Conservation (phyloP, 2,888 invertebrate genomes). For the Sipha maydis region DNA sequence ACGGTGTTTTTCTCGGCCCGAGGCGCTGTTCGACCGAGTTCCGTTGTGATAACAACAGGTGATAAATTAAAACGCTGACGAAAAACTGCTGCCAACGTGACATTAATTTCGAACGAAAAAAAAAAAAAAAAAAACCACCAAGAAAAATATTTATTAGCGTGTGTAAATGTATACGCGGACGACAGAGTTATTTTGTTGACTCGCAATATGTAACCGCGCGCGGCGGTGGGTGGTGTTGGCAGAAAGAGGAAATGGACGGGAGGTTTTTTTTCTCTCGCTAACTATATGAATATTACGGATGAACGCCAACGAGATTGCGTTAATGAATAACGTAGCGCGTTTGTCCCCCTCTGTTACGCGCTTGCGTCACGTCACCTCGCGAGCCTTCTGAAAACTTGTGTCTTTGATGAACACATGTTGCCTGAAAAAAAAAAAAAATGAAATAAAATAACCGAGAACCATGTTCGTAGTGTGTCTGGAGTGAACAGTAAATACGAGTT, state of each 20-base stretch:
- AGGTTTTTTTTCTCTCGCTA: conserved; percentile 8
- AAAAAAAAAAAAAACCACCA: too few species aligned
- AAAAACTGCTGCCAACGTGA: not conserved
- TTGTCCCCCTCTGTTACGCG: not conserved
- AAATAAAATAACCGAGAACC: conserved; percentile 8
- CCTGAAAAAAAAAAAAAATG: conserved; percentile 19
- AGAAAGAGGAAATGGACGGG: conserved; percentile 8
- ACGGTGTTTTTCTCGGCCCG: not conserved
- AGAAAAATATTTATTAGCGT: conserved; percentile 19
- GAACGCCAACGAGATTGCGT: conserved; percentile 58
- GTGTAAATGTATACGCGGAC: not conserved
- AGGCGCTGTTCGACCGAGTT: not conserved
- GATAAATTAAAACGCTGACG: conserved; percentile 32
- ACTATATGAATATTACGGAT: conserved; percentile 36
- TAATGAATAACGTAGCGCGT: conserved; percentile 59
- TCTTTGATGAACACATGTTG: conserved; percentile 58
- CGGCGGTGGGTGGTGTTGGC: conserved; percentile 3
- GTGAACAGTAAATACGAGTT: conserved; percentile 6
- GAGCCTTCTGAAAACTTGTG: conserved; percentile 16
- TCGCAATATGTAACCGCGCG: not conserved
- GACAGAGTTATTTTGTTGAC: conserved; percentile 52
- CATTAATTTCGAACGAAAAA: conserved; percentile 40
- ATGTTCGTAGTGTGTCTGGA: not conserved
- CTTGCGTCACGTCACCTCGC: not conserved
- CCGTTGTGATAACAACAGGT: not conserved